Conservation (phyloP, 2,797 vertebrate genomes). For the Columba guinea region DNA sequence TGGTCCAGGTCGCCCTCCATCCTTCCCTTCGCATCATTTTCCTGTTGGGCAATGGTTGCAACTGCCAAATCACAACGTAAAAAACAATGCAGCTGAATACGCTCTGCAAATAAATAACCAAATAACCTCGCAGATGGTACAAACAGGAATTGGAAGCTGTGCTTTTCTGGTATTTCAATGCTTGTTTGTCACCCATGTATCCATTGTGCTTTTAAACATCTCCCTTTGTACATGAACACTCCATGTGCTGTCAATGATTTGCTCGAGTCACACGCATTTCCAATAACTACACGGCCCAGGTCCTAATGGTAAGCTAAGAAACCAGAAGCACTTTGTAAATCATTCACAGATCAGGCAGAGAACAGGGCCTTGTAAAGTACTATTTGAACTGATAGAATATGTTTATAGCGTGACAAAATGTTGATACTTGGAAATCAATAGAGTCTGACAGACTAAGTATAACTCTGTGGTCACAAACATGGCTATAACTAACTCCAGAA, state of each 20-base stretch:
- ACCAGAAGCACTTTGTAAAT: conserved; percentile 44
- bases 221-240: not conserved
- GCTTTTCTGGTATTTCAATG: not conserved
- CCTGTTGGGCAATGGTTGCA: not conserved
- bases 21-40: not conserved
- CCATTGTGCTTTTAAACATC: not conserved
- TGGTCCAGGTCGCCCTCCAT: not conserved
- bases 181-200: not conserved
- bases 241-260: conserved; percentile 21
- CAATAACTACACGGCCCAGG: not conserved
- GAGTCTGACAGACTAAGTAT: conserved; percentile 42
- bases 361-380: not conserved
- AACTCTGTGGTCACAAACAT: not conserved
- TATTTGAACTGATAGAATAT: not conserved
- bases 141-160: fast-evolving
- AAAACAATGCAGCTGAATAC: not conserved
- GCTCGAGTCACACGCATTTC: conserved; percentile 10
- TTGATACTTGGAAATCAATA: conserved; percentile 46
- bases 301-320: conserved; percentile 15
- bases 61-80: not conserved
- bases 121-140: not conserved
- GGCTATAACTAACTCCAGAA: conserved; percentile 41
- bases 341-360: conserved; percentile 35
- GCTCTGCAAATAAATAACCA: not conserved
- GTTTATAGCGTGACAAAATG: conserved; percentile 1